Evolutionary conservation across 35 echinoderm and acorn worm species (phyloP), one percentile per base, ranked within the genome.

Genomic region (Diadema setosum): DNA sequence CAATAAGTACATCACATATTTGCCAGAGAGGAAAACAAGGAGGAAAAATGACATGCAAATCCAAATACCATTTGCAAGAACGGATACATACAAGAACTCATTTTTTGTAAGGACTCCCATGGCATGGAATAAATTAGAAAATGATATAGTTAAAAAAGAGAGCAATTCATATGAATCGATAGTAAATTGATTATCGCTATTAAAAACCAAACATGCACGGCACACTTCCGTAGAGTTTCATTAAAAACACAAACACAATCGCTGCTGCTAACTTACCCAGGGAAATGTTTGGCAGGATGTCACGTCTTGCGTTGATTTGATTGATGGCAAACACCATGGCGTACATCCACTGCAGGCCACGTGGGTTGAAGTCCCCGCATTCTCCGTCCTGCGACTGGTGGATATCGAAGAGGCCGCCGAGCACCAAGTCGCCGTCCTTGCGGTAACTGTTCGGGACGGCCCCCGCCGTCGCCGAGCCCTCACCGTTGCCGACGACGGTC

Each of bases 201-300:
- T 0, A 27, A 0, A 18, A 2, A 74, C 18, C 1, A 74, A 21
- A 74, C 16, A 74, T 6, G 58, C 30, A 12, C n/a, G 29, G 30
- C 32, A 36, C 41, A 35, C 11, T 0, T 4, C 27, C 32, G 69
- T 5, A 23, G 50, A 16, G 39, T 4, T 59, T 70, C 49, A 14
- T 84, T 24, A 7, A 27, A n/a, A n/a, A n/a, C n/a, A n/a, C n/a
- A n/a, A n/a, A n/a, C n/a, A n/a, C n/a, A n/a, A n/a, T 84, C n/a
- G n/a, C n/a, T n/a, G n/a, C n/a, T n/a, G n/a, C n/a, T n/a, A 83
- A 94, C 93, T 94, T 43, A 94, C 95, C 95, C 31, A 97, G 32
- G 4, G 85, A 85, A 14, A 94, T 23, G 70, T 86, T 91, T n/a
- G 95, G 95, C 25, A 97, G 80, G 17, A 97, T 78, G 46, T 94